A percentile compares a stretch with the other conserved stretches of the same genome.
These are phyloP conservation scores for Drosophila kikkawai DNA, from an alignment of 1,140 invertebrate genomes.

Conservation along the genomic window DNA sequence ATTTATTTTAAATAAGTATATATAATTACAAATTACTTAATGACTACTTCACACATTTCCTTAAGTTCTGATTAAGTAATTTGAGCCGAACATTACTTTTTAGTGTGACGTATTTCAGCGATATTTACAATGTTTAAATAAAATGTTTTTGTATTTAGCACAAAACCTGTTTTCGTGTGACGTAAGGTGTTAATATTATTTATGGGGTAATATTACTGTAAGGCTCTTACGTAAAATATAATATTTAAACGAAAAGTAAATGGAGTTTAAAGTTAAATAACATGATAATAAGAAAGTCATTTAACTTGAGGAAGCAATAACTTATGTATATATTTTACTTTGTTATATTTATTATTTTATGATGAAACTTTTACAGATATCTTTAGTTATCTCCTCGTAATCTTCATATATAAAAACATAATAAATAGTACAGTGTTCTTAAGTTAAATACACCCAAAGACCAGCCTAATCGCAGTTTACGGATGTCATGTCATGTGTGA, in stretches of 20 bases:
- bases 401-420: not conserved
- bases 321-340: too few species aligned
- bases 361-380: not conserved
- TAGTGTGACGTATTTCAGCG: constrained; percentile 14
- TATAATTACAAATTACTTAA: constrained; percentile 11
- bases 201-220: constrained; percentile 5
- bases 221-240: not conserved
- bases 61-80: constrained; percentile 23
- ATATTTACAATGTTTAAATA: constrained; percentile 19
- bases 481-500: constrained; percentile 18
- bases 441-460: not conserved
- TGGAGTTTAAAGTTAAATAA: not conserved
- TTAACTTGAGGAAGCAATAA: not conserved
- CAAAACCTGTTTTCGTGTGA: constrained; percentile 3
- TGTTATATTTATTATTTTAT: not conserved
- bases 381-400: not conserved
- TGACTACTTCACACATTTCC: not conserved
- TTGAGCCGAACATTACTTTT: not conserved
- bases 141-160: constrained; percentile 9
- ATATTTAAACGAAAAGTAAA: not conserved
- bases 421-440: not conserved
- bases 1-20: not conserved
- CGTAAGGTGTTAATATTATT: constrained; percentile 1
- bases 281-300: not conserved
- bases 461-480: constrained; percentile 12